Evolutionary conservation across 1,140 invertebrate genomes (phyloP).

Genomic region (Triops cancriformis): DNA sequence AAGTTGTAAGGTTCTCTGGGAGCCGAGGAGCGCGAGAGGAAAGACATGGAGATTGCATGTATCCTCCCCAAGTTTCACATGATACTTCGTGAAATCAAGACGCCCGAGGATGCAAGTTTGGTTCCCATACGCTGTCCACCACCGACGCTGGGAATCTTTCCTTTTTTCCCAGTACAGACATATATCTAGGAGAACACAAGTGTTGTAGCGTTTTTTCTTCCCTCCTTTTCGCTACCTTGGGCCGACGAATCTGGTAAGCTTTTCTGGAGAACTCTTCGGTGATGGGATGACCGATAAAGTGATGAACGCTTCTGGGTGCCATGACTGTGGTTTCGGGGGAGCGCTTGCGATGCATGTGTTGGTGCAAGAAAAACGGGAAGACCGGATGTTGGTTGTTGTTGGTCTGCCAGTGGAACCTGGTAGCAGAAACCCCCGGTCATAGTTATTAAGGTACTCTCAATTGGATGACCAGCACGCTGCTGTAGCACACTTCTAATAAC

Average conservation of each 20-base stretch:
- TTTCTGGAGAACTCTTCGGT: not conserved
- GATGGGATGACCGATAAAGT: not conserved
- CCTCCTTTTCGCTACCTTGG: not conserved
- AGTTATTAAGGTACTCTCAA: constrained; percentile 12
- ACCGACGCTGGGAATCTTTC: not conserved
- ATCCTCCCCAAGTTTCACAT: not conserved
- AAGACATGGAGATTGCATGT: not conserved
- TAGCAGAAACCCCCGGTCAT: not conserved
- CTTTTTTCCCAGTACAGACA: not conserved
- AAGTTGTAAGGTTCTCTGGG: not conserved
- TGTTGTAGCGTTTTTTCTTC: not conserved
- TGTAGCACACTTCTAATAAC: constrained; percentile 5
- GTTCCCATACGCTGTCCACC: not conserved
- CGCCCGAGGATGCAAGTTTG: not conserved
- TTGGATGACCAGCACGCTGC: constrained; percentile 12
- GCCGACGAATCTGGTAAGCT: not conserved
- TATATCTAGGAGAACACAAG: not conserved
- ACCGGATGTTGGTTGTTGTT: constrained; percentile 8
- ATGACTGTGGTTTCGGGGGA: not conserved
- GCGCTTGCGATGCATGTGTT: not conserved
- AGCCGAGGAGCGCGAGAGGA: not conserved
- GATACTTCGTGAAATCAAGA: not conserved
- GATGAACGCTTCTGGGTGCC: not conserved
- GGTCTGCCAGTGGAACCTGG: not conserved
- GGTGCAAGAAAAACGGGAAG: not conserved